Percentiles rank a stretch among this genome's conserved stretches.
These are phyloP conservation scores for Myathropa florea DNA, from an alignment of 2,888 invertebrate genomes.

Conservation along the genomic window DNA sequence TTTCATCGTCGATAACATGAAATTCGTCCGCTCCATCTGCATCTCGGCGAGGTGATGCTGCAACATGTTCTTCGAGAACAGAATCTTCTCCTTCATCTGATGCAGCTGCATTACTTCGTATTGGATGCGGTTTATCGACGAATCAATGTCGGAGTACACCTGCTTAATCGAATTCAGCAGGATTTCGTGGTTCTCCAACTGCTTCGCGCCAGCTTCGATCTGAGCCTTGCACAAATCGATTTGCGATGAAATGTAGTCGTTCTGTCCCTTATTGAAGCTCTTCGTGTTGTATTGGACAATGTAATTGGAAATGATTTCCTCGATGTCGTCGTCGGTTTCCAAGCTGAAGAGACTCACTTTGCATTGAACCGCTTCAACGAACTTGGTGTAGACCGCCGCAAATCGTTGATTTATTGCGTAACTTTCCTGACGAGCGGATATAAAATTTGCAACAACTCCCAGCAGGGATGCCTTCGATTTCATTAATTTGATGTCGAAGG, in stretches of 20 bases:
- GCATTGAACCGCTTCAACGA: constrained; percentile 75
- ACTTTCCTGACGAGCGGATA: constrained; percentile 74
- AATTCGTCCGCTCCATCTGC: constrained; percentile 74
- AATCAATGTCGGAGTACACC: constrained; percentile 76
- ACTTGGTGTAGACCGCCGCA: constrained; percentile 73
- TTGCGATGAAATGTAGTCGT: constrained; percentile 76
- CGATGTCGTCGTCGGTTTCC: constrained; percentile 73
- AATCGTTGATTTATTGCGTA: constrained; percentile 74
- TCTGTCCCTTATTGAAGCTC: constrained; percentile 75
- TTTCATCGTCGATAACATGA: constrained; percentile 75
- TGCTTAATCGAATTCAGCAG: constrained; percentile 77
- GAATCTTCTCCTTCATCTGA: constrained; percentile 79
- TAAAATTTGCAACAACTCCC: constrained; percentile 75
- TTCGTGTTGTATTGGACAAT: constrained; percentile 77
- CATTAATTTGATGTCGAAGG: constrained; percentile 76
- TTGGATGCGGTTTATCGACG: constrained; percentile 77
- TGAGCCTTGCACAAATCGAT: constrained; percentile 75
- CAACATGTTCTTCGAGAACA: constrained; percentile 77
- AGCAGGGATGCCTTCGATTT: constrained; percentile 76
- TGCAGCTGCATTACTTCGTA: constrained; percentile 77
- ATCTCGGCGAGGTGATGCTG: constrained; percentile 75
- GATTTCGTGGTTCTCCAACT: constrained; percentile 77
- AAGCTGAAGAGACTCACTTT: constrained; percentile 76
- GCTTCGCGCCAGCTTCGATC: constrained; percentile 73
- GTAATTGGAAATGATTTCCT: constrained; percentile 77